These are phyloP conservation scores for Notiomystis cincta DNA, from an alignment of 2,113 vertebrate species.

Conservation along the genomic window DNA sequence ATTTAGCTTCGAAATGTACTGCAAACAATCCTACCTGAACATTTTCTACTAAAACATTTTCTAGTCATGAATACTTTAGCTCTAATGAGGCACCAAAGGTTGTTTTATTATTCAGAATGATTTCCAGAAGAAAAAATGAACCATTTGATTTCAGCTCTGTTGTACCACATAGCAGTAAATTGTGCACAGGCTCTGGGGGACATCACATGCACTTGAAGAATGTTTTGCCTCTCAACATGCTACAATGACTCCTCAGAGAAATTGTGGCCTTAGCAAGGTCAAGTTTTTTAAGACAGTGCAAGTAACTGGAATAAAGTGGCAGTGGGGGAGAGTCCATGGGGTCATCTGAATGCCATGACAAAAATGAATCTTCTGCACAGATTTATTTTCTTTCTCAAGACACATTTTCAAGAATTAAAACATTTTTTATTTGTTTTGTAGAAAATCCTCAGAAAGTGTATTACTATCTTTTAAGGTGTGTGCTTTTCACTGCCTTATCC, in stretches of 20 bases:
- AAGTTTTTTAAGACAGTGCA: background rate
- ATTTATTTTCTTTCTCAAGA: background rate
- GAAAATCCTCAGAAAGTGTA: background rate
- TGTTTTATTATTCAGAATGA: background rate
- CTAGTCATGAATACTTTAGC: background rate
- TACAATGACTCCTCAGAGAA: background rate
- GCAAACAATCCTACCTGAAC: background rate
- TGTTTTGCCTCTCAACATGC: background rate
- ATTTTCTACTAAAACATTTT: background rate
- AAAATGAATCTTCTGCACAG: background rate
- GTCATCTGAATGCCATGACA: background rate
- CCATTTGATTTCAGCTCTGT: background rate
- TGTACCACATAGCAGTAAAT: background rate
- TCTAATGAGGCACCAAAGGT: background rate
- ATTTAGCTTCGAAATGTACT: background rate
- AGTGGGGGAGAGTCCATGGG: fast-evolving
- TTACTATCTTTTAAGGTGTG: background rate
- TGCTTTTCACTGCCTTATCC: background rate
- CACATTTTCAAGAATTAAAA: background rate
- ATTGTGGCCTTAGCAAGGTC: background rate
- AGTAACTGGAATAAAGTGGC: background rate
- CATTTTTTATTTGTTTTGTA: background rate
- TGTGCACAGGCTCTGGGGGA: background rate
- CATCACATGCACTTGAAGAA: background rate
- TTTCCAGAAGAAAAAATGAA: background rate